Conservation (phyloP, 2,888 invertebrate species). For the Phengaris arion region DNA sequence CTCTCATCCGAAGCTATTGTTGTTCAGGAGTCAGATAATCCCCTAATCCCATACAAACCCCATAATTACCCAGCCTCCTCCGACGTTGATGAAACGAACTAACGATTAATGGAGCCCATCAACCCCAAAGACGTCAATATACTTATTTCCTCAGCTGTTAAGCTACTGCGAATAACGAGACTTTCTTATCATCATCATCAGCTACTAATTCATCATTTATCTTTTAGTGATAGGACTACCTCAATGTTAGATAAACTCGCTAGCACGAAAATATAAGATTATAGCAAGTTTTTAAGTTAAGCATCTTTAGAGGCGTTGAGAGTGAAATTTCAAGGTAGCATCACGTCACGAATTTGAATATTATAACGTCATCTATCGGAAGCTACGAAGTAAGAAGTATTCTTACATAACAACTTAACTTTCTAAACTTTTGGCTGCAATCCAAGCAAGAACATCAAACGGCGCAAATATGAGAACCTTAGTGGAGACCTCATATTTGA, state of each 20-base stretch:
- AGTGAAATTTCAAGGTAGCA: no score
- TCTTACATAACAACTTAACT: no score
- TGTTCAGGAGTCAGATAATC: conserved; percentile 19
- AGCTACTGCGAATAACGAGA: conserved; percentile 10
- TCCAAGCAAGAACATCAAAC: no score
- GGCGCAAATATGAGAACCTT: no score
- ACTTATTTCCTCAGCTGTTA: conserved; percentile 19
- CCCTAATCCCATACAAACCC: conserved; percentile 25
- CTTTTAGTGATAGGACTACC: neutral
- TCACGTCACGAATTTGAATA: no score
- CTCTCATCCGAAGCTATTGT: conserved; percentile 1
- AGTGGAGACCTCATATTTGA: no score
- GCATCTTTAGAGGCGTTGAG: no score
- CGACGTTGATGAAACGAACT: conserved; percentile 27
- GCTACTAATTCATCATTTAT: neutral
- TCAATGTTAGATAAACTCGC: neutral
- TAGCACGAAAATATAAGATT: neutral
- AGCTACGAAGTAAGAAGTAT: no score
- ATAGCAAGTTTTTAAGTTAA: neutral
- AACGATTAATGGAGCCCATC: conserved; percentile 21
- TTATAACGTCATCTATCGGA: no score
- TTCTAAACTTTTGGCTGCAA: no score
- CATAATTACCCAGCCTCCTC: conserved; percentile 10
- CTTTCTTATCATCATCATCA: conserved; percentile 10
- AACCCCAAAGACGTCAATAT: conserved; percentile 12